Percentiles rank a stretch among this genome's conserved stretches.
Conservation (phyloP, 2,113 vertebrate genomes). For the Hyperopisus bebe region DNA sequence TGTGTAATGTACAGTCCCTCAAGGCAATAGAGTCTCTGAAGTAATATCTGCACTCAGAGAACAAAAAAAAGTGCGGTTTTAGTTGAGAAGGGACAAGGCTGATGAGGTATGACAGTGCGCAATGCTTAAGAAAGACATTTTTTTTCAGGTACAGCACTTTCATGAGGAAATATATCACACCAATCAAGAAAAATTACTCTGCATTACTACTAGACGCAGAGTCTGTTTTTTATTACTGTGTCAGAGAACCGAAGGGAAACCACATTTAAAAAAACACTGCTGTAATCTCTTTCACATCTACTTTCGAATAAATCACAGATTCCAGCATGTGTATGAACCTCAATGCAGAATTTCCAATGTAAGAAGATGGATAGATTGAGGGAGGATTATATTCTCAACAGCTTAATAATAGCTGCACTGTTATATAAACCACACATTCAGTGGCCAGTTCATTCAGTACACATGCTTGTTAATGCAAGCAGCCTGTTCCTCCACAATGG, state of each 20-base stretch:
- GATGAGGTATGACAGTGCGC: neutral
- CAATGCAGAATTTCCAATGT: neutral
- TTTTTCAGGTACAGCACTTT: neutral
- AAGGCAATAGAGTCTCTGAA: constrained; percentile 4
- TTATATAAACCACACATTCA: neutral
- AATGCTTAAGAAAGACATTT: neutral
- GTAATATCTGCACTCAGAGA: neutral
- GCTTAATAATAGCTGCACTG: neutral
- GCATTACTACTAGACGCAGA: neutral
- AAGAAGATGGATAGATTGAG: neutral
- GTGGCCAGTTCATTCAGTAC: neutral
- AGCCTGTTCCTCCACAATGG: neutral
- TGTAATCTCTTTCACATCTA: constrained; percentile 28
- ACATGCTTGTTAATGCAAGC: neutral
- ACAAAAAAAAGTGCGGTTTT: neutral
- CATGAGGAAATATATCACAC: constrained; percentile 13
- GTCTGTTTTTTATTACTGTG: constrained; percentile 22
- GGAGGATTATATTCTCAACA: constrained; percentile 8
- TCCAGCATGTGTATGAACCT: neutral
- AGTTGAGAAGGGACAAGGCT: constrained; percentile 1
- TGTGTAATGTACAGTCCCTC: constrained; percentile 2
- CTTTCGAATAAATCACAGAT: constrained; percentile 19
- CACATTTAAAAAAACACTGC: constrained; percentile 11
- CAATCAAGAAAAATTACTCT: constrained; percentile 13
- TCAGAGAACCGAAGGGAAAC: constrained; percentile 10